Conservation (phyloP, 2,113 vertebrate species). For the Ibidorhyncha struthersii region DNA sequence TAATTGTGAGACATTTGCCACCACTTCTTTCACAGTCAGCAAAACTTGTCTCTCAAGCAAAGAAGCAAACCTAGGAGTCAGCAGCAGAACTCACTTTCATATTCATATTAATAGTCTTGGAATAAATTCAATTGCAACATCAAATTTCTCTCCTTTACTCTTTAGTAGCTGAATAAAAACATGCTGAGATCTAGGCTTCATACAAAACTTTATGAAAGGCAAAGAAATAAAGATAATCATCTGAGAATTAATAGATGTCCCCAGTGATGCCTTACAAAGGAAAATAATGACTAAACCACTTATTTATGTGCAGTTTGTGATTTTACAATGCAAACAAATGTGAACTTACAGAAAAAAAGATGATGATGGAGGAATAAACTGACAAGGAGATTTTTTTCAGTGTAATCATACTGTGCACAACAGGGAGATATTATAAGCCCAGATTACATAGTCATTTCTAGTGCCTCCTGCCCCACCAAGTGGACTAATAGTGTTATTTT, state of each 20-base stretch:
- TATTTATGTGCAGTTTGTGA: constrained; percentile 58
- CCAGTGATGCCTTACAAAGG: constrained; percentile 53
- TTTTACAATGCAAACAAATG: constrained; percentile 66
- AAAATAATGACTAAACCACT: constrained; percentile 63
- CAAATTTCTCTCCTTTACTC: constrained; percentile 52
- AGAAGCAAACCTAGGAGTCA: background rate
- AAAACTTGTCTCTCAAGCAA: background rate
- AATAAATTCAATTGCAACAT: constrained; percentile 47
- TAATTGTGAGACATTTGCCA: background rate
- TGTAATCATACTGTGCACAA: constrained; percentile 27
- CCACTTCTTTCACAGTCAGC: background rate
- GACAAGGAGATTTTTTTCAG: background rate
- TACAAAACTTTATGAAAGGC: constrained; percentile 66
- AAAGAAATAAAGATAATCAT: constrained; percentile 64
- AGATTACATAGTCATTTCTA: constrained; percentile 67
- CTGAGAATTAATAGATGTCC: constrained; percentile 50
- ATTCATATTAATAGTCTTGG: constrained; percentile 44
- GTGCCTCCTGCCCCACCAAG: constrained; percentile 92
- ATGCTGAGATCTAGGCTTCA: constrained; percentile 46
- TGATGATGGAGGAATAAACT: constrained; percentile 49
- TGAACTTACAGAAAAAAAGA: constrained; percentile 30
- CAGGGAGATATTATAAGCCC: background rate
- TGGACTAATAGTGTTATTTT: constrained; percentile 85
- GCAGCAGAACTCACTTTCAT: constrained; percentile 10
- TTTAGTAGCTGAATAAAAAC: constrained; percentile 37